phyloP scores from a whole-genome alignment of 2,113 vertebrate species.

The Arothron firmamentum region DNA sequence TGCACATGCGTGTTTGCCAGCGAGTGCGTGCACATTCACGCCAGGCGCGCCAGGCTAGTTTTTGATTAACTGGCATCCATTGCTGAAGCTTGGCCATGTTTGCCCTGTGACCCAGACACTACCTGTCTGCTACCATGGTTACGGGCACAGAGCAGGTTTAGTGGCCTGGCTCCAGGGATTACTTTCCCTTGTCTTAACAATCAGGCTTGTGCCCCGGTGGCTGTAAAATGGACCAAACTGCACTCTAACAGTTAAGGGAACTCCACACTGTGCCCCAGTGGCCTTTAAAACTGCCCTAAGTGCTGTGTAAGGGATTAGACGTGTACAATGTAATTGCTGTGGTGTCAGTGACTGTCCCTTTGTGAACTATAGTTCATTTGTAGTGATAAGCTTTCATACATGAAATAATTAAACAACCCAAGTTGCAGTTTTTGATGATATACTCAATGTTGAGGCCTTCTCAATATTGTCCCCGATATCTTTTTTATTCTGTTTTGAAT shows the following conservation, averaged over 20 bases:
- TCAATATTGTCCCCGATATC: background rate
- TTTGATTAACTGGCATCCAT: slow-evolving; percentile 55
- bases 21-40: slow-evolving; percentile 4
- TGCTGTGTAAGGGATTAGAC: slow-evolving; percentile 65
- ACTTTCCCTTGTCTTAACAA: slow-evolving; percentile 67
- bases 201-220: slow-evolving; percentile 56
- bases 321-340: slow-evolving; percentile 56
- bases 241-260: slow-evolving; percentile 49
- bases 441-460: background rate
- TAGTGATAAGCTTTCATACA: slow-evolving; percentile 57
- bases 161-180: slow-evolving; percentile 70
- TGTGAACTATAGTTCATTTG: slow-evolving; percentile 51
- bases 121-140: slow-evolving; percentile 77
- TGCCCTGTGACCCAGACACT: slow-evolving; percentile 75
- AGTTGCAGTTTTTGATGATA: too few species aligned
- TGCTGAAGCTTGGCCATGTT: slow-evolving; percentile 62
- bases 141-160: slow-evolving; percentile 69
- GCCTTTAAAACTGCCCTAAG: slow-evolving; percentile 65
- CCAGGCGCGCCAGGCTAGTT: slow-evolving; percentile 24
- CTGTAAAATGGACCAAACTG: slow-evolving; percentile 62
- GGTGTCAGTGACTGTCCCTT: slow-evolving; percentile 59
- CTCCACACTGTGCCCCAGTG: slow-evolving; percentile 51
- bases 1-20: background rate
- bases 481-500: background rate
- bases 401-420: slow-evolving; percentile 9